Base-by-base conservation (phyloP, 2,888 invertebrate genomes). In the Spodoptera picta region DNA sequence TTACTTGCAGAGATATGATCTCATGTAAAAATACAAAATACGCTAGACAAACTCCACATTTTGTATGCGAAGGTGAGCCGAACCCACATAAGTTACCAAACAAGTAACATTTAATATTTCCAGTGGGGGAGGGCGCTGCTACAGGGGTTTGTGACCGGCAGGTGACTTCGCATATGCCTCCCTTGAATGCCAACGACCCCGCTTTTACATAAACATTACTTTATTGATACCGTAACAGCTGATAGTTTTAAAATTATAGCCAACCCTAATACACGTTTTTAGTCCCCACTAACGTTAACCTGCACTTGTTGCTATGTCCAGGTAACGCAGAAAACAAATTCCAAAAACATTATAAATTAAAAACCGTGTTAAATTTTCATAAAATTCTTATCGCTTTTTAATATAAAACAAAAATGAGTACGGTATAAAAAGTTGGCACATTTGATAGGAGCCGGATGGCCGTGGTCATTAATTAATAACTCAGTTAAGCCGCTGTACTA, bases 81-180 rank as follows among this genome's bases (percentile, higher is more conserved):
- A 83, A 79, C 82, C 82, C 75, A 83, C 86, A 86, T 85, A 86
- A 85, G 87, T 88, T 83, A 87, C 85, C 84, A 84, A 87, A 88
- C 91, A 88, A 89, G 92, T 92, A 92, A 92, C 91, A 93, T 92
- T 93, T 91, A 92, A 92, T 92, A 92, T 90, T 90, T 89, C 89
- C 87, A 85, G 82, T 73, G 83, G 79, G 88, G 89, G 87, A 84
- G 83, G 82, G 77, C 70, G 82, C 75, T 81, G 82, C 79, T 75
- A 73, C 64, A 80, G 88, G 88, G 90, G 89, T 85, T 80, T 77
- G 82, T 65, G 65, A 72, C 88, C 65, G 69, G 79, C 94, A 94
- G 94, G 94, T 93, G 94, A 89, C 87, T 88, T 79, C 84, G 83
- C 93, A 92, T 90, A 92, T 92, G 93, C 90, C 92, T 90, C 90